A percentile compares a stretch with the other conserved stretches of the same genome.
phyloP scores from a whole-genome alignment of 2,888 invertebrate genomes.

The Orthosia cruda region DNA sequence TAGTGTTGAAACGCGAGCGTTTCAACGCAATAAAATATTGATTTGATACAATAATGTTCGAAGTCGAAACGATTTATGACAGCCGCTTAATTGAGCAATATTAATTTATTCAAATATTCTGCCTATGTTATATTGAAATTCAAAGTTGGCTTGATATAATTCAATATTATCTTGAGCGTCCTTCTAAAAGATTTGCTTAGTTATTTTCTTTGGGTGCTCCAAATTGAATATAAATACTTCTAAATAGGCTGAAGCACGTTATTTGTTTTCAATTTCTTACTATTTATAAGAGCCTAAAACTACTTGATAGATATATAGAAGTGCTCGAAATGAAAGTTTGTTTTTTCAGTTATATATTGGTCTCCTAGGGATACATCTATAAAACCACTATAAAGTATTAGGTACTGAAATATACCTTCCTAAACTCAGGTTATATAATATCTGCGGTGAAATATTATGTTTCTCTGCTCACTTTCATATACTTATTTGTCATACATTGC shows the following conservation, averaged over 20 bases:
- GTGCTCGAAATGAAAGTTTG: neutral
- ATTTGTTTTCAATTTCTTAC: too few species aligned
- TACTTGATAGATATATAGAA: neutral
- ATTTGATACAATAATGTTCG: too few species aligned
- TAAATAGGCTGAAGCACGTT: neutral
- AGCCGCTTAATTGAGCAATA: too few species aligned
- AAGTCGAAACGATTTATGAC: too few species aligned
- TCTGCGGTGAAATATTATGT: neutral
- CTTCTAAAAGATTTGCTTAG: neutral
- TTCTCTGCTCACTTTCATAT: neutral
- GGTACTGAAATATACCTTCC: neutral
- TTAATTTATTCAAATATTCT: too few species aligned
- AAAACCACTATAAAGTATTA: conserved; percentile 5
- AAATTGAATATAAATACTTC: neutral
- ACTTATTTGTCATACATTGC: too few species aligned
- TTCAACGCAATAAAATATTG: too few species aligned
- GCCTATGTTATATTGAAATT: conserved; percentile 9
- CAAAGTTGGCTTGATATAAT: neutral
- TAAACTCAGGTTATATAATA: neutral
- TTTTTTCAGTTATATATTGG: neutral
- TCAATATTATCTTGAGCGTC: conserved; percentile 1
- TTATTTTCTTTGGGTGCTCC: neutral
- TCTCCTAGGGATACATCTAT: neutral
- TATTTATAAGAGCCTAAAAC: neutral
- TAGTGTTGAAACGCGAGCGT: conserved; percentile 21